Percentiles rank a stretch among this genome's conserved stretches.
Evolutionary conservation across 1,140 invertebrate species (phyloP).

Genomic region (Penaeus vannamei): DNA sequence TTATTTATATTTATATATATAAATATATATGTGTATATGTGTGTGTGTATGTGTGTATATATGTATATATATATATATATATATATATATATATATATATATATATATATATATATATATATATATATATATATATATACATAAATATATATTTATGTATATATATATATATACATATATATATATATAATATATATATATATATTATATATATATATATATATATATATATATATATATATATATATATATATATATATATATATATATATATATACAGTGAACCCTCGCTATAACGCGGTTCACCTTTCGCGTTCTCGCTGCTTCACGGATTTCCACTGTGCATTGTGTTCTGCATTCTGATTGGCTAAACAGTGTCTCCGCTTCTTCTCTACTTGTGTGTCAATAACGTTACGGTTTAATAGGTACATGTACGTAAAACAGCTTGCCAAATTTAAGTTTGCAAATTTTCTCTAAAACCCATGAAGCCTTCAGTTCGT

Average conservation of each 20-base stretch:
- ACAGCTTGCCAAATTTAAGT: too few relatives aligned
- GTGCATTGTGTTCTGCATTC: background rate
- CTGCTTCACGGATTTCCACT: too few relatives aligned
- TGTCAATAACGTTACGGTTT: too few relatives aligned
- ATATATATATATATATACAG: background rate
- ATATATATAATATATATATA: background rate
- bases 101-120: background rate
- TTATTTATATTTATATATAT: constrained; percentile 6
- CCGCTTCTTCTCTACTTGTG: background rate
- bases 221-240: background rate
- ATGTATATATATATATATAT: background rate
- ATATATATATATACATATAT: background rate
- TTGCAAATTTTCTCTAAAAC: too few relatives aligned
- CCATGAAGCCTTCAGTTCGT: too few relatives aligned
- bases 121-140: background rate
- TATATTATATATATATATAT: background rate
- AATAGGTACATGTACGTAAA: too few relatives aligned
- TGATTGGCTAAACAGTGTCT: background rate
- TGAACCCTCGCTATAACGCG: background rate
- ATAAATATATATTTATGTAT: background rate
- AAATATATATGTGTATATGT: background rate
- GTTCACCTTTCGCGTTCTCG: too few relatives aligned
- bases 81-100: too few relatives aligned
- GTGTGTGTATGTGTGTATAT: background rate
- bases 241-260: background rate